Percentiles rank a stretch among this genome's conserved stretches.
Conservation (phyloP, 2,888 invertebrate genomes). For the Timandra comae region DNA sequence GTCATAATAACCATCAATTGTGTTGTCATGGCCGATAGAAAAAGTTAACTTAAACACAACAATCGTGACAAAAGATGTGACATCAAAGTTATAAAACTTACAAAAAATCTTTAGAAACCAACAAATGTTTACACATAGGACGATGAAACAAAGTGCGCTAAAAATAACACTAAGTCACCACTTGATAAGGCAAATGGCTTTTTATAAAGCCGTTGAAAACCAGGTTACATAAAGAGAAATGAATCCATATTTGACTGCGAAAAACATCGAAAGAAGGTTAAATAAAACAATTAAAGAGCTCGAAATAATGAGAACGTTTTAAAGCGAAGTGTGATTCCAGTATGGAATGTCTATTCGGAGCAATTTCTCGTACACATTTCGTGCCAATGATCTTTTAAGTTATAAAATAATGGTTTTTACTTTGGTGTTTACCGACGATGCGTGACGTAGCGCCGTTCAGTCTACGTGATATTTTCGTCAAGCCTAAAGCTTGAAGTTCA, state of each 20-base stretch:
- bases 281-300: constrained; percentile 9
- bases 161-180: constrained; percentile 43
- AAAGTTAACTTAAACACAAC: neutral
- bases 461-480: constrained; percentile 51
- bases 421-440: constrained; percentile 23
- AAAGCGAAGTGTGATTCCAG: constrained; percentile 12
- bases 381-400: constrained; percentile 27
- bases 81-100: too few species aligned
- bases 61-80: too few species aligned
- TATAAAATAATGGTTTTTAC: constrained; percentile 31
- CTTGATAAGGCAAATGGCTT: constrained; percentile 42
- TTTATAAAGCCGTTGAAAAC: constrained; percentile 32
- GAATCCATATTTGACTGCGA: constrained; percentile 22
- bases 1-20: too few species aligned
- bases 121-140: too few species aligned
- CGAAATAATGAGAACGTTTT: constrained; percentile 5
- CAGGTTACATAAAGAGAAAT: constrained; percentile 37
- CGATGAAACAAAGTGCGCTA: constrained; percentile 29
- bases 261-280: constrained; percentile 11
- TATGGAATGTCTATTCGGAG: constrained; percentile 21
- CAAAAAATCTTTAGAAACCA: too few species aligned
- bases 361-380: constrained; percentile 37
- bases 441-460: constrained; percentile 48
- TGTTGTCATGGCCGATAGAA: neutral
- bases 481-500: constrained; percentile 47